A percentile compares a stretch with the other conserved stretches of the same genome.
phyloP scores from a whole-genome alignment of 2,888 invertebrate genomes.

The Hyles lineata region DNA sequence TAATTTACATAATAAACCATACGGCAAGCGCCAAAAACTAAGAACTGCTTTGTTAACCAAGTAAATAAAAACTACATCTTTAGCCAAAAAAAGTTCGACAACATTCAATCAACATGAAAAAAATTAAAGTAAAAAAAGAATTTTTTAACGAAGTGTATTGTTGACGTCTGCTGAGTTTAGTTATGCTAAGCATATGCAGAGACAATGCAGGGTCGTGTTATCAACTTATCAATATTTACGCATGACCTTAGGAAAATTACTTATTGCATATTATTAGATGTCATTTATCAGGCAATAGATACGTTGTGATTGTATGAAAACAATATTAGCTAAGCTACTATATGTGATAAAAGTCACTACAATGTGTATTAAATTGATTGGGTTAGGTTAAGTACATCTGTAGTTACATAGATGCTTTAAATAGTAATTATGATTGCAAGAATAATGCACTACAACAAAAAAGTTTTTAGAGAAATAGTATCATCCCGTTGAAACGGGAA shows the following conservation, averaged over 20 bases:
- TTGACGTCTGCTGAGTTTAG: background rate
- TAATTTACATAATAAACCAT: no score
- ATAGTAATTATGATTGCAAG: no score
- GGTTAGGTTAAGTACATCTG: background rate
- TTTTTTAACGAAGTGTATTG: background rate
- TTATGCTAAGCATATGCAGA: slow-evolving; percentile 36
- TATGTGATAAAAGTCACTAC: background rate
- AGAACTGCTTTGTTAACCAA: no score
- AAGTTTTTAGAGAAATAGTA: no score
- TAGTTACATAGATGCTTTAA: background rate
- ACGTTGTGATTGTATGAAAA: background rate
- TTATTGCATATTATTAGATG: slow-evolving; percentile 42
- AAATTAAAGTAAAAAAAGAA: background rate
- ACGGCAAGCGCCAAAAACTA: no score
- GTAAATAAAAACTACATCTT: no score
- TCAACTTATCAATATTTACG: slow-evolving; percentile 68
- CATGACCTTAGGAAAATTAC: slow-evolving; percentile 67
- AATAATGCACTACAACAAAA: no score
- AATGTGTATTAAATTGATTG: background rate
- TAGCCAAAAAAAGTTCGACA: background rate
- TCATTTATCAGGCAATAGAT: slow-evolving; percentile 30
- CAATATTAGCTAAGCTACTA: background rate
- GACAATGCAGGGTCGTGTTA: slow-evolving; percentile 74
- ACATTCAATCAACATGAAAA: background rate
- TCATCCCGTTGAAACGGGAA: no score